phyloP scores from a whole-genome alignment of 2,888 invertebrate species.

The Macropis europaea region DNA sequence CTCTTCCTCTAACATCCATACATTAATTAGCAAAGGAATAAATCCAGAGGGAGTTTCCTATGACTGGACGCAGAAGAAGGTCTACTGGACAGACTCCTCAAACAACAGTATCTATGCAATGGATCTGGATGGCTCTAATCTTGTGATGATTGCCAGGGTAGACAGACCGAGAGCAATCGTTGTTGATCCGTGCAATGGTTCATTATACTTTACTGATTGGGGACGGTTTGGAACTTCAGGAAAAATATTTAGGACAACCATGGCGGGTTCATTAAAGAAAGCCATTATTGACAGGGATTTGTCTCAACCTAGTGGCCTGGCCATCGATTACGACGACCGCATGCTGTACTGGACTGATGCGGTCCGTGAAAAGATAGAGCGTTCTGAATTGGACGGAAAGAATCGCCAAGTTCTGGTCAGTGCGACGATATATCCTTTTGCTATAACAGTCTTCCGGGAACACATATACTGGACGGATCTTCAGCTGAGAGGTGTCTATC shows the following conservation, averaged over 20 bases:
- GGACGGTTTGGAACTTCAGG: constrained; percentile 95
- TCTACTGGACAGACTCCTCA: constrained; percentile 98
- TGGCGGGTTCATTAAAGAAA: constrained; percentile 95
- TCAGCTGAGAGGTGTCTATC: constrained; percentile 94
- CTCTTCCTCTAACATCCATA: constrained; percentile 83
- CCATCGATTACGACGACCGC: constrained; percentile 96
- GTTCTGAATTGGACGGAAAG: constrained; percentile 92
- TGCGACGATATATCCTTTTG: constrained; percentile 97
- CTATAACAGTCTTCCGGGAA: constrained; percentile 93
- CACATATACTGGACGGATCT: constrained; percentile 99
- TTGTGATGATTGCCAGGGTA: constrained; percentile 95
- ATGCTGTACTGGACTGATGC: constrained; percentile 99
- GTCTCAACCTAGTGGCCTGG: constrained; percentile 96
- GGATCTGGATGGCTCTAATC: constrained; percentile 92
- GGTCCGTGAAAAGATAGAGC: constrained; percentile 96
- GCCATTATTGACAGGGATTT: constrained; percentile 94
- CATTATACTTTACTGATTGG: constrained; percentile 97
- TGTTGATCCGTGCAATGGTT: constrained; percentile 97
- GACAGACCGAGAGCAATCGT: constrained; percentile 97
- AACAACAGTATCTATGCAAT: constrained; percentile 97
- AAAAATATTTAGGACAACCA: constrained; percentile 96
- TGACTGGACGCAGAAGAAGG: constrained; percentile 98
- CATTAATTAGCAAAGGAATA: constrained; percentile 88
- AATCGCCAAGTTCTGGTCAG: constrained; percentile 92
- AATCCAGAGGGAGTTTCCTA: constrained; percentile 97